A percentile compares a stretch with the other conserved stretches of the same genome.
Evolutionary conservation across 2,797 vertebrate genomes (phyloP).

Genomic region (Psittacula derbiana): DNA sequence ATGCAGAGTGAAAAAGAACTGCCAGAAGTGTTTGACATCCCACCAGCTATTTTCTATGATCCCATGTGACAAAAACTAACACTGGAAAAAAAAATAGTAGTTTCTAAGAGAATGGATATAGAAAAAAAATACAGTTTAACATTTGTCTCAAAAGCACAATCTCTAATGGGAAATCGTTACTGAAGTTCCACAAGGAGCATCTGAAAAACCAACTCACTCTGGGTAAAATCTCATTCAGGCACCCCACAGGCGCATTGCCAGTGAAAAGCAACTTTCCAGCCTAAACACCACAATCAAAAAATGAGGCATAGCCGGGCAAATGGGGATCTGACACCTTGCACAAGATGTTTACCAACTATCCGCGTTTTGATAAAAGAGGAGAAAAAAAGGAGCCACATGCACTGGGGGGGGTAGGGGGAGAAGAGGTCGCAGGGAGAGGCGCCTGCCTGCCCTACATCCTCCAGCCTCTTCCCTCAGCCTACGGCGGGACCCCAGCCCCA

Average conservation of each 20-base stretch:
- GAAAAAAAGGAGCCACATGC: accelerated
- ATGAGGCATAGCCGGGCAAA: neutral
- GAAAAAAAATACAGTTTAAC: neutral
- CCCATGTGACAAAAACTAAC: neutral
- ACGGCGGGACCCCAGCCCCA: neutral
- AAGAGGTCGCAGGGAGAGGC: accelerated
- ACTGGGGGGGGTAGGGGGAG: accelerated
- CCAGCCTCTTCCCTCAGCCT: neutral
- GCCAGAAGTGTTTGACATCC: neutral
- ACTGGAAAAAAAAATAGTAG: accelerated
- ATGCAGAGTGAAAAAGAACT: neutral
- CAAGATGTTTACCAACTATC: accelerated
- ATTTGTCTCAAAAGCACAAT: neutral
- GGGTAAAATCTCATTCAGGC: conserved; percentile 75
- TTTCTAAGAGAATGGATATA: neutral
- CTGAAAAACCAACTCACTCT: conserved; percentile 72
- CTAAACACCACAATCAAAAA: conserved; percentile 50
- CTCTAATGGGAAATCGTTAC: neutral
- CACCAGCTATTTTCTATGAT: neutral
- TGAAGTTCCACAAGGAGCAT: neutral
- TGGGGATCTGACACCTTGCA: accelerated
- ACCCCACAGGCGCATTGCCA: conserved; percentile 68
- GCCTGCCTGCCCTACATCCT: neutral
- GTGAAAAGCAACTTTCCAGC: conserved; percentile 77
- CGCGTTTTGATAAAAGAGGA: accelerated